phyloP scores from a whole-genome alignment of 2,888 invertebrate species.

The Leucania comma region DNA sequence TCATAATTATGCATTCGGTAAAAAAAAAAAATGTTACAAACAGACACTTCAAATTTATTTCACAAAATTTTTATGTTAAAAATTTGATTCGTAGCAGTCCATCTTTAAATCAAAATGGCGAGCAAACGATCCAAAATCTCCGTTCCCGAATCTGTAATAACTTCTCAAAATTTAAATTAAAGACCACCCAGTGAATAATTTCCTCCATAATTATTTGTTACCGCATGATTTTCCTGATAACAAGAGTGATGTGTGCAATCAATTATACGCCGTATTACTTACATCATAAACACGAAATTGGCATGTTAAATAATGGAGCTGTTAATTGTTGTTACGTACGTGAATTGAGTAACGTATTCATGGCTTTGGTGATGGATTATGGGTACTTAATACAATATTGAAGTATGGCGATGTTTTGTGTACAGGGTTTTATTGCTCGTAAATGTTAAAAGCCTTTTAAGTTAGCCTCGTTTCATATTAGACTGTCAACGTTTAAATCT shows the following conservation, averaged over 20 bases:
- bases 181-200: slow-evolving; percentile 37
- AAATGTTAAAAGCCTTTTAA: slow-evolving; percentile 9
- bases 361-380: slow-evolving; percentile 49
- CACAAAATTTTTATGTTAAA: not conserved
- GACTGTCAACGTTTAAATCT: not conserved
- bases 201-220: slow-evolving; percentile 42
- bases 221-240: slow-evolving; percentile 48
- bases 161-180: slow-evolving; percentile 18
- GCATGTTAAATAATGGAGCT: slow-evolving; percentile 31
- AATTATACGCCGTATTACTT: slow-evolving; percentile 51
- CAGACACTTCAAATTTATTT: not conserved
- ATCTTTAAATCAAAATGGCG: not conserved
- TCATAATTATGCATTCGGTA: no score
- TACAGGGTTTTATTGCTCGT: slow-evolving; percentile 8
- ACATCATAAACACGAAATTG: slow-evolving; percentile 41
- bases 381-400: slow-evolving; percentile 34
- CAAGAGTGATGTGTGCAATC: slow-evolving; percentile 46
- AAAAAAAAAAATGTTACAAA: no score
- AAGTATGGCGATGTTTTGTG: slow-evolving; percentile 31
- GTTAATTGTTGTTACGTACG: slow-evolving; percentile 51
- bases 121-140: not conserved
- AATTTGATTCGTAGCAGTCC: not conserved
- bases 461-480: not conserved
- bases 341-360: slow-evolving; percentile 52
- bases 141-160: slow-evolving; percentile 1